Conservation (phyloP, 2,113 vertebrate genomes). For the Chaenocephalus aceratus region DNA sequence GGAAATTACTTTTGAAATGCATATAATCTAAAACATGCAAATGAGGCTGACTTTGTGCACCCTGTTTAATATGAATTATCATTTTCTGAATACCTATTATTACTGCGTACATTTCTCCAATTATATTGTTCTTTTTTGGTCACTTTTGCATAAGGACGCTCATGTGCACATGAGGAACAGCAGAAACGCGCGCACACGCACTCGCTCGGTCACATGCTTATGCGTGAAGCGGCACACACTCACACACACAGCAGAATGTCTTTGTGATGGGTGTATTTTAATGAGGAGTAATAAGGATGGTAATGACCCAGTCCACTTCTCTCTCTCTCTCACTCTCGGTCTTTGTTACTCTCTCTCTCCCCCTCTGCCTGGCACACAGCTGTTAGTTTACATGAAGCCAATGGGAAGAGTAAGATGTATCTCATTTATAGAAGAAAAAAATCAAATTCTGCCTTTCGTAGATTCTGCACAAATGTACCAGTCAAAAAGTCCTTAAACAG, state of each 20-base stretch:
- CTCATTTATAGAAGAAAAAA: conserved; percentile 35
- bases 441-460: conserved; percentile 30
- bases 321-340: conserved; percentile 39
- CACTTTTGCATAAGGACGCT: conserved; percentile 80
- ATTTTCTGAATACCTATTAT: conserved; percentile 98
- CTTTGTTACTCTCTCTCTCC: conserved; percentile 53
- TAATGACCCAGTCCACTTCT: conserved; percentile 81
- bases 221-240: conserved; percentile 5
- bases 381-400: conserved; percentile 64
- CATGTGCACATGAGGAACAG: conserved; percentile 63
- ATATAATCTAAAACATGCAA: conserved; percentile 99
- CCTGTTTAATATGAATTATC: conserved; percentile 99
- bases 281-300: conserved; percentile 86
- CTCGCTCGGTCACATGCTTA: conserved; percentile 29
- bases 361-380: conserved; percentile 50
- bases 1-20: conserved; percentile 99
- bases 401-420: conserved; percentile 41
- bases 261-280: conserved; percentile 84
- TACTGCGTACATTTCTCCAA: conserved; percentile 97
- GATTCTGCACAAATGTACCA: conserved; percentile 58
- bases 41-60: conserved; percentile 98
- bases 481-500: conserved; percentile 66
- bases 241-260: conserved; percentile 59
- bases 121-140: conserved; percentile 96
- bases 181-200: conserved; percentile 34